Base-by-base conservation (phyloP, 2,888 invertebrate species). In the Melieria crassipennis region DNA sequence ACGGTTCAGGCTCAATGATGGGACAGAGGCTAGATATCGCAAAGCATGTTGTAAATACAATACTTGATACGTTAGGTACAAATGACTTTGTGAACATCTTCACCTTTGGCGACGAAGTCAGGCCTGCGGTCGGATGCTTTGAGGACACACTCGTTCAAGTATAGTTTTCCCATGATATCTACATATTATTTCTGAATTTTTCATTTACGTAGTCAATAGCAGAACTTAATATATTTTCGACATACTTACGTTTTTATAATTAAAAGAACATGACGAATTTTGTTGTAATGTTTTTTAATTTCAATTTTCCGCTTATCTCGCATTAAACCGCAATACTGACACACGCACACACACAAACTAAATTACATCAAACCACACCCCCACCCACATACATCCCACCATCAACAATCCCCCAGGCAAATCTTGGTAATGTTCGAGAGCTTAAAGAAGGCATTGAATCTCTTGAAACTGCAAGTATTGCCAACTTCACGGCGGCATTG, bases 31-130 rank as follows among this genome's bases (percentile, higher is more conserved):
- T 94, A 81, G 96, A 97, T 87, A 97, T 99, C 78, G 98, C 98
- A 68, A 91, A 92, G 85, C 94, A 94, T 84, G 94, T 94, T 57
- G 94, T 94, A 73, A 92, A 92, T 74, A 94, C 93, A 80, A 97
- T 99, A 77, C 89, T 99, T 77, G 97, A 98, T 81, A 99, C 99
- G 0, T 91, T 99, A 56, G 97, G 96, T 65, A 97, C 98, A 87
- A 97, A 99, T 87, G 99, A 99, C 87, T 99, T 95, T 88, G 98
- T 99, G 79, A 98, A 98, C 86, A 95, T 99, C 77, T 93, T 95
- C 88, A 94, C 94, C 83, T 99, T 98, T 89, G 93, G 94, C 78
- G 92, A 93, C 80, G 90, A 91, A 60, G 93, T 93, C 0, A 92
- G 93, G 78, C 91, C 92, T 82, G 91, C 95, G 58, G 96, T 97